Conservation (phyloP, 1,140 invertebrate genomes). For the Pseudachorutes palmiensis region DNA sequence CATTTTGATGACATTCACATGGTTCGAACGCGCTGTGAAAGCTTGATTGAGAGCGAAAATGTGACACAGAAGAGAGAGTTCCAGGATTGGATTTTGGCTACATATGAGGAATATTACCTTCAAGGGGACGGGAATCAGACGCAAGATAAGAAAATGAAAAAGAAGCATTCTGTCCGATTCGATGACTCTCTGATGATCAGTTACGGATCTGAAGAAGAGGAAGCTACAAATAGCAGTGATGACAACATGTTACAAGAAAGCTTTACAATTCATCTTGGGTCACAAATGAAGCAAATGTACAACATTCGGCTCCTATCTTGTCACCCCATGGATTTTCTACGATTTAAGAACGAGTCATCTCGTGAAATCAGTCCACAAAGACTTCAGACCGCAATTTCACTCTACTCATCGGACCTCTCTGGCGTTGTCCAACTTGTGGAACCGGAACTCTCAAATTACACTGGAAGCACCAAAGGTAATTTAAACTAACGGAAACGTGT, state of each 20-base stretch:
- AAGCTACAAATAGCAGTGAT: constrained; percentile 40
- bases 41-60: constrained; percentile 60
- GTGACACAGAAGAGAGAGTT: constrained; percentile 66
- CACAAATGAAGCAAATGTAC: constrained; percentile 97
- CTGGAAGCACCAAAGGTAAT: constrained; percentile 61
- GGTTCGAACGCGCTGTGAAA: constrained; percentile 66
- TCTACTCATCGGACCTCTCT: constrained; percentile 85
- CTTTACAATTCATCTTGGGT: constrained; percentile 93
- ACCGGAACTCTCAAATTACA: constrained; percentile 63
- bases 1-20: constrained; percentile 70
- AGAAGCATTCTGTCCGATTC: constrained; percentile 35
- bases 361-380: constrained; percentile 55
- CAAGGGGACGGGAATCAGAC: constrained; percentile 45
- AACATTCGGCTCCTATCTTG: constrained; percentile 85
- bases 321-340: constrained; percentile 77
- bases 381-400: constrained; percentile 81
- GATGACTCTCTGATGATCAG: constrained; percentile 32
- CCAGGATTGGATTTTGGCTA: constrained; percentile 67
- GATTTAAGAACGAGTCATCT: constrained; percentile 42
- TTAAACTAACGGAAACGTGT: too few species aligned
- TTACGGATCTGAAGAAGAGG: constrained; percentile 38
- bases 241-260: constrained; percentile 70
- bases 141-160: constrained; percentile 32
- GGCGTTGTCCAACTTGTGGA: constrained; percentile 78
- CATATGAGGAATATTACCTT: constrained; percentile 59